Evolutionary conservation across 1,140 invertebrate genomes (phyloP), one percentile per base, ranked within the genome.

Genomic region (Cyphomyrmex costatus): DNA sequence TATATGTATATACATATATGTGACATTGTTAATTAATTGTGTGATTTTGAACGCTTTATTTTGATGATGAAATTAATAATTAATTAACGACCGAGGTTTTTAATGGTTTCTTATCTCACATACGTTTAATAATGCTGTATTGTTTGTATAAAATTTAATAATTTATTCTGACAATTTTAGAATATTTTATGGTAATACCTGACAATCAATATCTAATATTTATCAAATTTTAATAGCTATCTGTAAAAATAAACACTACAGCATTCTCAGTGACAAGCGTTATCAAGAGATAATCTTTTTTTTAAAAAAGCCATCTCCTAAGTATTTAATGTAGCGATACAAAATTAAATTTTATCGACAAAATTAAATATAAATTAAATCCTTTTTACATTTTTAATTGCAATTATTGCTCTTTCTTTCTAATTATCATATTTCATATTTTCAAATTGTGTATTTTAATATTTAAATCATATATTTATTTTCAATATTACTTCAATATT

Each of bases 391-490:
- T 24, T 42, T 42, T 27, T 27, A 60, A 58, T 16, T 36, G 53
- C 4, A 24, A 42, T 10, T 58, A 36, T 36, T 21, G 8, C n/a
- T n/a, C n/a, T 16, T 16, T 56, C 21, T 16, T 76, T 58, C 8
- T 16, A 58, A 74, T 74, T 76, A 42, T 76, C 8, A 60, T 58
- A 2, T 42, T 42, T 42, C 8, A 76, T 36, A 36, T 76, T 66
- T 36, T 4, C n/a, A 66, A 63, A 61, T 60, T 4, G 1, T 14
- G 0, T 14, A 60, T 24, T 56, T 53, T 12, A 51, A 24, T 51
- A 53, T n/a, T 16, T 2, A 33, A 66, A 68, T 14, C 2, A 24
- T 58, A 5, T 42, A 19, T 42, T 24, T 71, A 33, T 53, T 4
- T 30, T 3, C 6, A 36, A n/a, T n/a, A n/a, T n/a, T 16, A 27